Percentiles rank a stretch among this genome's conserved stretches.
Conservation (phyloP, 2,797 vertebrate genomes). For the Malacoctenus gilli region DNA sequence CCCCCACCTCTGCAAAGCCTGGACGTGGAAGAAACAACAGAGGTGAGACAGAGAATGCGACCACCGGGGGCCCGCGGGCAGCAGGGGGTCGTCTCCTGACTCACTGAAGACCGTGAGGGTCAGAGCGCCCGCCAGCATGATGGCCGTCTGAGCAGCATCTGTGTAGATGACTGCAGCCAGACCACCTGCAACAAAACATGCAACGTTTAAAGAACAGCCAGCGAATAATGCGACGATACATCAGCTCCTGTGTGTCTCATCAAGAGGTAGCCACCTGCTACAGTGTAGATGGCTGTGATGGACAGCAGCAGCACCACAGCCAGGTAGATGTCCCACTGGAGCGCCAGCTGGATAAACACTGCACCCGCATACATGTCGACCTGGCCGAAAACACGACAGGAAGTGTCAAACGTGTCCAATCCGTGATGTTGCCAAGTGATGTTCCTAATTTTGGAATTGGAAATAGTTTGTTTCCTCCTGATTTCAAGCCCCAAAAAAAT, state of each 20-base stretch:
- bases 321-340: constrained; percentile 92
- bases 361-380: constrained; percentile 98
- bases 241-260: no score
- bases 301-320: constrained; percentile 86
- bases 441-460: no score
- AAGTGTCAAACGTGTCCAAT: not conserved
- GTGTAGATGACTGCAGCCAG: constrained; percentile 98
- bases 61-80: not conserved
- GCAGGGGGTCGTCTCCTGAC: constrained; percentile 38
- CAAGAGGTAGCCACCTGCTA: constrained; percentile 84
- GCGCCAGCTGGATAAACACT: constrained; percentile 94
- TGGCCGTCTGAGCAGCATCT: constrained; percentile 89
- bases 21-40: not conserved
- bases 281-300: constrained; percentile 92
- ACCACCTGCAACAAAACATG: constrained; percentile 84
- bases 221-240: constrained; percentile 69
- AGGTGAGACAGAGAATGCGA: constrained; percentile 4
- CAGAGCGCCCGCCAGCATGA: constrained; percentile 92
- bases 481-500: no score
- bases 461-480: no score
- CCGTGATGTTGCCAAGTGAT: no score
- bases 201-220: no score
- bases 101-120: constrained; percentile 93
- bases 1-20: constrained; percentile 91
- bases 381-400: constrained; percentile 59